phyloP scores from a whole-genome alignment of 2,113 vertebrate species.

The Erythrocercus mccallii region DNA sequence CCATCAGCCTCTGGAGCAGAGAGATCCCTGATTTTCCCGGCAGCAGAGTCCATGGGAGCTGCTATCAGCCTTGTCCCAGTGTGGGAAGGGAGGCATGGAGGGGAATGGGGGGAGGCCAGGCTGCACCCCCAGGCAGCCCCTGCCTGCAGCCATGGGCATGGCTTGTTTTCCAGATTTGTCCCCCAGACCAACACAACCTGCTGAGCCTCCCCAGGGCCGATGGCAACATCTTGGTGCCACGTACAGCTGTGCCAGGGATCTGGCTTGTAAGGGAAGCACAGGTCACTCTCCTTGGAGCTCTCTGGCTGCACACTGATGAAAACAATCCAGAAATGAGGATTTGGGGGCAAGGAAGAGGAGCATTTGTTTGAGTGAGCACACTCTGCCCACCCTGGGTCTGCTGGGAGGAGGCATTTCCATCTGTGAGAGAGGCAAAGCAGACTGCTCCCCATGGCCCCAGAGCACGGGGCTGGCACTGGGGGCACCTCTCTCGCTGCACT shows the following conservation, averaged over 20 bases:
- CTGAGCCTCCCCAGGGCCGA: neutral
- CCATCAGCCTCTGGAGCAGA: neutral
- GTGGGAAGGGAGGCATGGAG: neutral
- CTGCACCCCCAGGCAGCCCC: neutral
- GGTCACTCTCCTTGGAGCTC: neutral
- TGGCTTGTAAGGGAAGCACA: neutral
- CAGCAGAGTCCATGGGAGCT: neutral
- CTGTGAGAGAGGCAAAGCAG: neutral
- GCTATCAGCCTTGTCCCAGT: rapidly evolving
- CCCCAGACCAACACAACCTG: neutral
- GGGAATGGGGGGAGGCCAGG: neutral
- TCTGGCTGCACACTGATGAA: neutral
- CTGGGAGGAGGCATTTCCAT: neutral
- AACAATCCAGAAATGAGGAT: neutral
- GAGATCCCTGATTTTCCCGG: neutral
- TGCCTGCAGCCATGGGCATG: rapidly evolving
- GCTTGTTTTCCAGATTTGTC: neutral
- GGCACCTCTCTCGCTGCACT: neutral
- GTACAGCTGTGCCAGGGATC: neutral
- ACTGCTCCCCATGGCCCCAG: rapidly evolving
- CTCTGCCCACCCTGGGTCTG: neutral
- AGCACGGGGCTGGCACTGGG: neutral
- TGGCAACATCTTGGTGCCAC: neutral
- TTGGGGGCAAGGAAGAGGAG: neutral
- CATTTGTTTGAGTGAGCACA: neutral